Conservation (phyloP, 2,797 vertebrate genomes). For the Vultur gryphus region DNA sequence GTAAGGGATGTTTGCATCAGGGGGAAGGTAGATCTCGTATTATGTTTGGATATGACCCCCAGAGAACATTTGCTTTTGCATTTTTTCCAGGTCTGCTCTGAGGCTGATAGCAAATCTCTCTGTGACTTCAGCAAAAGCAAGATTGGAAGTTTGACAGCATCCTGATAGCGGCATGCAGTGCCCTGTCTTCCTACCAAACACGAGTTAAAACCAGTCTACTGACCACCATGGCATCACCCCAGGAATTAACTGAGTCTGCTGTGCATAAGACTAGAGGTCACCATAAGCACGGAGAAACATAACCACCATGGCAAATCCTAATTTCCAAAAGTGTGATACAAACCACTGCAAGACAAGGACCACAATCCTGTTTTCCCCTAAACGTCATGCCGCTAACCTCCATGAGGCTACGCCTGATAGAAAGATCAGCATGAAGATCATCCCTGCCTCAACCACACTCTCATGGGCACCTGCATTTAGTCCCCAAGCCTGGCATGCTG, state of each 20-base stretch:
- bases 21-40: not conserved
- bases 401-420: not conserved
- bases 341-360: not conserved
- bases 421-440: not conserved
- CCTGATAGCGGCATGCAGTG: not conserved
- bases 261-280: not conserved
- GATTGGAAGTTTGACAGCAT: not conserved
- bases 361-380: not conserved
- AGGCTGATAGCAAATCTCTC: not conserved
- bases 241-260: not conserved
- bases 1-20: not conserved
- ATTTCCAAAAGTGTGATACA: not conserved
- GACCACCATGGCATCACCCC: not conserved
- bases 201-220: not conserved
- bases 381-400: not conserved
- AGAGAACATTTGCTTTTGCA: not conserved
- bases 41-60: not conserved
- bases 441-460: not conserved
- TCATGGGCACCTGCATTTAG: not conserved
- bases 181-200: not conserved
- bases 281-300: rapidly evolving
- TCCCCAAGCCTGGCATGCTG: not conserved
- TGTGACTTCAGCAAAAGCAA: not conserved
- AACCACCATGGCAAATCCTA: rapidly evolving
- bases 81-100: not conserved